A percentile compares a stretch with the other conserved stretches of the same genome.
These are phyloP conservation scores for Megaceryle torquata DNA, from an alignment of 2,113 vertebrate species.

Conservation along the genomic window DNA sequence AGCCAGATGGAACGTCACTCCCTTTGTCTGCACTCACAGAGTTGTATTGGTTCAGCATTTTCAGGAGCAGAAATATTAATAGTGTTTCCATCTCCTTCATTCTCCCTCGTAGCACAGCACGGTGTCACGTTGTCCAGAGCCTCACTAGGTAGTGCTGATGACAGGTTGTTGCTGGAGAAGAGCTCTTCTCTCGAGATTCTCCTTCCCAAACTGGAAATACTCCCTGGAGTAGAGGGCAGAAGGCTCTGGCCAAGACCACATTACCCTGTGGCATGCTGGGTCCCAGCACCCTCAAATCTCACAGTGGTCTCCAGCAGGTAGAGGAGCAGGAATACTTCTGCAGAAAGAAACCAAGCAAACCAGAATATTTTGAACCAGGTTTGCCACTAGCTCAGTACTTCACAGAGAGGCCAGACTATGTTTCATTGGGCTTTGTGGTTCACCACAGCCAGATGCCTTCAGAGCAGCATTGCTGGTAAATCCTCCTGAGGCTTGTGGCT, in stretches of 20 bases:
- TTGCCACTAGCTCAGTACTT: not conserved
- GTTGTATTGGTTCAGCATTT: not conserved
- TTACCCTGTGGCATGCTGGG: not conserved
- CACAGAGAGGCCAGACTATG: not conserved
- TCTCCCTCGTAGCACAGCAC: not conserved
- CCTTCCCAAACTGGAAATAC: not conserved
- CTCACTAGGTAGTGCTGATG: not conserved
- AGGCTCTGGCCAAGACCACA: not conserved
- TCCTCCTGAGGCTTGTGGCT: not conserved
- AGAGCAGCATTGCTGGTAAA: not conserved
- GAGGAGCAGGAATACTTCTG: not conserved
- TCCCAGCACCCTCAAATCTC: not conserved
- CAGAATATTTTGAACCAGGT: not conserved
- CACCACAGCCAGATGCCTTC: not conserved
- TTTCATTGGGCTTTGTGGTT: not conserved
- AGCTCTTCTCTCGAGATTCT: not conserved
- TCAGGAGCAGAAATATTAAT: not conserved
- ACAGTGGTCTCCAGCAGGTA: not conserved
- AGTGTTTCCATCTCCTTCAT: not conserved
- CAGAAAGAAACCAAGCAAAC: not conserved
- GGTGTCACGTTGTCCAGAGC: not conserved
- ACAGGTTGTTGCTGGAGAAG: not conserved
- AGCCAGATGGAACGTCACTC: not conserved
- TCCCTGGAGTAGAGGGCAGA: not conserved
- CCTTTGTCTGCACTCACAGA: not conserved